Conservation (phyloP, 2,797 vertebrate genomes). For the Echiichthys vipera region DNA sequence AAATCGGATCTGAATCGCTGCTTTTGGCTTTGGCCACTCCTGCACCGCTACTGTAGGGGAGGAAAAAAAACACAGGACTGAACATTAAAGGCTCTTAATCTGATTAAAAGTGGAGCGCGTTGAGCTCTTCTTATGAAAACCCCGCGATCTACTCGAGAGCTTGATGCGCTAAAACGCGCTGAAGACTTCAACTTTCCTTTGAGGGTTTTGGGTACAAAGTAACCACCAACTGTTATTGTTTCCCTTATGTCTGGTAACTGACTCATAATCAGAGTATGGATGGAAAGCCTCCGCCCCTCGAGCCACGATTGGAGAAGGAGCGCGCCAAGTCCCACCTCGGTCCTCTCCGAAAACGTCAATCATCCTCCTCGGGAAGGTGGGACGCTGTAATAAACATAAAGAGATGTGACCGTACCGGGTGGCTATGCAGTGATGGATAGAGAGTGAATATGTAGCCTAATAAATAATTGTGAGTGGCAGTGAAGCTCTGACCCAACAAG, state of each 20-base stretch:
- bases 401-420: constrained; percentile 83
- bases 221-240: constrained; percentile 80
- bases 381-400: constrained; percentile 85
- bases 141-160: constrained; percentile 53
- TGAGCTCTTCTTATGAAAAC: constrained; percentile 48
- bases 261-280: constrained; percentile 81
- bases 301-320: constrained; percentile 80
- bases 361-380: constrained; percentile 79
- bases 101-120: constrained; percentile 80
- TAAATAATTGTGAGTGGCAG: constrained; percentile 85
- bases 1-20: constrained; percentile 89
- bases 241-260: constrained; percentile 81
- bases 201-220: constrained; percentile 60
- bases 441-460: constrained; percentile 85
- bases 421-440: constrained; percentile 84
- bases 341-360: constrained; percentile 80
- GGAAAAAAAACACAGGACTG: constrained; percentile 48
- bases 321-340: constrained; percentile 82
- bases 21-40: constrained; percentile 84
- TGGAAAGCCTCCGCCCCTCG: constrained; percentile 79
- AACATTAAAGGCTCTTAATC: constrained; percentile 76
- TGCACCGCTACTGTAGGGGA: constrained; percentile 77
- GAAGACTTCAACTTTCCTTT: constrained; percentile 59
- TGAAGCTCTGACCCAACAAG: constrained; percentile 78
- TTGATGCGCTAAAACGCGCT: constrained; percentile 61